Base-by-base conservation (phyloP, 2,113 vertebrate genomes). In the Chloebia gouldiae region DNA sequence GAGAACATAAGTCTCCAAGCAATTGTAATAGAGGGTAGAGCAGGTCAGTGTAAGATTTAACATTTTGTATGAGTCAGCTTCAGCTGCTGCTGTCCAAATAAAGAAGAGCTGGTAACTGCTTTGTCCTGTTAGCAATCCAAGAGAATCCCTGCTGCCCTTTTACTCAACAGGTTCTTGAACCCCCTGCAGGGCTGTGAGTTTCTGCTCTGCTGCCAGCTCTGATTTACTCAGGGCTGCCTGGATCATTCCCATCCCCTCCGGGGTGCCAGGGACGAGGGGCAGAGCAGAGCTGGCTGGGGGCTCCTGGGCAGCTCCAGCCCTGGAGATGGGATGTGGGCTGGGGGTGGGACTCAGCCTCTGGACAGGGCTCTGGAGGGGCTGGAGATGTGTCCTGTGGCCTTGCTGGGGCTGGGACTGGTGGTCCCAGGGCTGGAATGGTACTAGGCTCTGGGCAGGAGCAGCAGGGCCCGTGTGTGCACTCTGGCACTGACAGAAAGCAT, bases 261-360 rank as follows among this genome's bases (percentile, higher is more conserved):
- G 7, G 13, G 37, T 18, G 27, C 22, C 5, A 7, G 28, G 56
- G 6, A 19, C 5, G 9, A 79, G 44, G 23, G 33, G 11, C 16
- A 69, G 40, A 71, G 44, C 33, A 53, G 44, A 5, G 9, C 27
- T 9, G 10, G 23, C 9, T 0, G 0, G 16, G 23, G 2, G 3
- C 21, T 64, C 10, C 7, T 11, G 57, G 44, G 20, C 25, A 82
- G 31, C 25, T 19, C 9, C 25, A 61, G 31, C 22, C 12, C 15
- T 6, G 40, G 42, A 13, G 31, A 28, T 8, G 30, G 40, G 44
- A n/a, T 0, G 0, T 8, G 3, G 6, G 13, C 28, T 11, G 3
- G 0, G 5, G 15, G 3, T 47, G 45, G 9, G 50, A 11, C 14
- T 42, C 50, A 35, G 30, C 11, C 40, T 24, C 1, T 2, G 40